phyloP scores from a whole-genome alignment of 2,113 vertebrate species.

The Orthochromis malagaraziensis region DNA sequence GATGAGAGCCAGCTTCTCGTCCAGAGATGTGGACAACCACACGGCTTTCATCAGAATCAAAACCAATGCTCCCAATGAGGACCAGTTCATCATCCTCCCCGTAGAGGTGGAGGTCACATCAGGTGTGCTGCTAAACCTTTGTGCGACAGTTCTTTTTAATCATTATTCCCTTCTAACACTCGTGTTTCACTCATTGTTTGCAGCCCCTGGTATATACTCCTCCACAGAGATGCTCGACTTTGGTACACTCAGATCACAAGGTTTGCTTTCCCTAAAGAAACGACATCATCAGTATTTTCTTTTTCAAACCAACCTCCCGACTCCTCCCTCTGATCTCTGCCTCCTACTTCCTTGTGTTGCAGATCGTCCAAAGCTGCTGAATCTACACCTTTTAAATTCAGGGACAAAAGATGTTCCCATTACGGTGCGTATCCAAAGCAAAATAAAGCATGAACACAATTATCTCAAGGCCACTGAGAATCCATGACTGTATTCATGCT shows the following conservation, averaged over 20 bases:
- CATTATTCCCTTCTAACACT: not conserved
- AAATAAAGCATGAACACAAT: not conserved
- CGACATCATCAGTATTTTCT: not conserved
- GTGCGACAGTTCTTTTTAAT: not conserved
- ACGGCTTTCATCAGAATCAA: slow-evolving; percentile 98
- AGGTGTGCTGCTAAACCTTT: slow-evolving; percentile 65
- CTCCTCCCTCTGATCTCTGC: not conserved
- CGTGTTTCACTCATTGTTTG: not conserved
- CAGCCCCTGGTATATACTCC: slow-evolving; percentile 73
- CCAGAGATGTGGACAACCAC: slow-evolving; percentile 96
- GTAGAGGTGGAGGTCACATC: slow-evolving; percentile 98
- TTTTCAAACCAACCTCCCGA: not conserved
- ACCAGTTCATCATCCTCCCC: slow-evolving; percentile 94
- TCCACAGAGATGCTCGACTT: slow-evolving; percentile 95
- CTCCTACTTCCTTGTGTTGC: not conserved
- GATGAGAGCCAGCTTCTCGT: slow-evolving; percentile 98
- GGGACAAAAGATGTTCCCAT: slow-evolving; percentile 98
- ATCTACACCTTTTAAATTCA: slow-evolving; percentile 98
- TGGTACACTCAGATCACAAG: slow-evolving; percentile 95
- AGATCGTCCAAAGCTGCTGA: slow-evolving; percentile 97
- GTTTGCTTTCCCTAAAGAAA: slow-evolving; percentile 48
- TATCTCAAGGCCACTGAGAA: not conserved
- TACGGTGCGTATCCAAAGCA: slow-evolving; percentile 76
- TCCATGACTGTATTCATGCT: not conserved
- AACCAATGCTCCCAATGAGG: slow-evolving; percentile 89